Base-by-base conservation (phyloP, 2,888 invertebrate species). In the Aphrophora alni region DNA sequence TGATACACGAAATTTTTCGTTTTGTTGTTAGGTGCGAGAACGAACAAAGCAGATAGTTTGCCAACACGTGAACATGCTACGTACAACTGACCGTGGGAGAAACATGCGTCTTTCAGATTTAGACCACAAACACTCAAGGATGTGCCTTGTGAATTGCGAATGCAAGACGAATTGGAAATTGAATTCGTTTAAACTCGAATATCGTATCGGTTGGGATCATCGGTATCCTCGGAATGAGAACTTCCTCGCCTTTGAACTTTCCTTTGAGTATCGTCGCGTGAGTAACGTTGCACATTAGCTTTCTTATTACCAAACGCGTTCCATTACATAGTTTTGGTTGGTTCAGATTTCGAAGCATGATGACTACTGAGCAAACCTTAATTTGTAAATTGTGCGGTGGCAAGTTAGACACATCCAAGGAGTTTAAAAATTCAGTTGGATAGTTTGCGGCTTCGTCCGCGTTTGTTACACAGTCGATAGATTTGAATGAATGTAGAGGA, bases 371-470 rank as follows among this genome's bases (percentile, higher is more conserved):
- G 77, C 85, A 85, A 73, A 86, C 83, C 82, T 86, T 86, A 73
- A 85, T 82, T 81, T 80, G 24, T 44, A 83, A 80, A 76, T 71
- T 78, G 78, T 84, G 81, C 51, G 76, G 83, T 82, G 78, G 83
- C 70, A 83, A 79, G 75, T 79, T 77, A 77, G 82, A 79, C 81
- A 86, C 75, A 82, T 86, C 85, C 83, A 86, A 84, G 24, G 85
- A 86, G 83, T n/a, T 87, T 86, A 86, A 86, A 87, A 86, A 85
- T 85, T 86, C 86, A 81, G 75, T 84, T 83, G 86, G 85, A 59
- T 21, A 4, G 33, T 75, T 59, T 3, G 33, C 28, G 25, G 84
- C 85, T 84, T 84, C 80, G 44, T 83, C 83, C 76, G 81, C 81
- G 72, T 84, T 80, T 76, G 75, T 76, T 75, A 82, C 81, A 38